phyloP scores from a whole-genome alignment of 1,140 invertebrate species.

The Scylla paramamosain region DNA sequence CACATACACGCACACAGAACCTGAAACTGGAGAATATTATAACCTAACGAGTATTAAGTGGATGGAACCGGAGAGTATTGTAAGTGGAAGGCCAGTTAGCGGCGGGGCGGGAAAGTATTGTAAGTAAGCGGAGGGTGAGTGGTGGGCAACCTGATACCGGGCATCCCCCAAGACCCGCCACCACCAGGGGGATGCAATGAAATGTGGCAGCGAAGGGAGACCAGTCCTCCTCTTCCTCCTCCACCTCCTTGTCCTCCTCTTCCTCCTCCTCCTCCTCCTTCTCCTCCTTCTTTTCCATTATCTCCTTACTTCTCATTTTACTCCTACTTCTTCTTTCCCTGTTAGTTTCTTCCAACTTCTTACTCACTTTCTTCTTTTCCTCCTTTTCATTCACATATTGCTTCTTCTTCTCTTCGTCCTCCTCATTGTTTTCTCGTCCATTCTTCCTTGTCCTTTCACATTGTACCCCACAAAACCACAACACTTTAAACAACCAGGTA shows the following conservation, averaged over 20 bases:
- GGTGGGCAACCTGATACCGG: background rate
- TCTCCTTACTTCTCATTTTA: background rate
- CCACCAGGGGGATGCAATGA: background rate
- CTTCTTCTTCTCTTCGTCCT: background rate
- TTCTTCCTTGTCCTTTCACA: background rate
- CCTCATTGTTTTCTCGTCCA: background rate
- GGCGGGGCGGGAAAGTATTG: constrained; percentile 1
- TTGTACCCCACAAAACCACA: background rate
- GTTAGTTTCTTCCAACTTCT: background rate
- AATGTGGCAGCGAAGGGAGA: constrained; percentile 4
- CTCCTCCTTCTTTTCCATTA: background rate
- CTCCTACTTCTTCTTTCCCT: background rate
- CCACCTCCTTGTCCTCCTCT: constrained; percentile 6
- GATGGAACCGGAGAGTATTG: background rate
- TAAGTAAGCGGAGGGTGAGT: constrained; percentile 31
- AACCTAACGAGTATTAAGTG: background rate
- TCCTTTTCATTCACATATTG: background rate
- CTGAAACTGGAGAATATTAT: background rate
- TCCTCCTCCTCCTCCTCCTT: background rate
- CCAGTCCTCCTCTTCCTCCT: background rate
- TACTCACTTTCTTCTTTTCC: background rate
- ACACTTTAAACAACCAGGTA: background rate
- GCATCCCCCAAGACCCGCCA: background rate
- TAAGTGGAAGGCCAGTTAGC: constrained; percentile 13
- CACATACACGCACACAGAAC: background rate